Conservation (phyloP, 2,888 invertebrate genomes). For the Aporophyla lueneburgensis region DNA sequence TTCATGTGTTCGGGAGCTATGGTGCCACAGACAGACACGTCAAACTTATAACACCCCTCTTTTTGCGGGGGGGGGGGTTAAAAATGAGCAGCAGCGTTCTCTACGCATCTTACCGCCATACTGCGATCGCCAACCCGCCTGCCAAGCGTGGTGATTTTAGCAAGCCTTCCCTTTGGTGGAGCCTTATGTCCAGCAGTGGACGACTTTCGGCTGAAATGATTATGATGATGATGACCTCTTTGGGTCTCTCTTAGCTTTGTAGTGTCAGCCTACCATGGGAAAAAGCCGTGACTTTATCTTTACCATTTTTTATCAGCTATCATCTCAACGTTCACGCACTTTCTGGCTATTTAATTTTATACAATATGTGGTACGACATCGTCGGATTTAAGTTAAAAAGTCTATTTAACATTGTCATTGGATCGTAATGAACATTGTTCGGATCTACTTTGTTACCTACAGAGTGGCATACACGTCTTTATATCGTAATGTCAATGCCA, state of each 20-base stretch:
- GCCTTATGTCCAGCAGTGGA: too few species aligned
- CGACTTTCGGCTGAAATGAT: too few species aligned
- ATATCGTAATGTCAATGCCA: slow-evolving; percentile 52
- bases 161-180: too few species aligned
- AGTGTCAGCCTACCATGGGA: not conserved
- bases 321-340: not conserved
- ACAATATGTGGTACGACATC: not conserved
- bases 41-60: too few species aligned
- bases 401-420: slow-evolving; percentile 6
- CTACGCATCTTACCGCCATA: too few species aligned
- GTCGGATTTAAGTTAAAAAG: not conserved
- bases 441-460: slow-evolving; percentile 1
- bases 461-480: slow-evolving; percentile 28
- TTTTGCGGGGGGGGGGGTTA: too few species aligned
- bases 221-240: too few species aligned
- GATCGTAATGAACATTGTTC: slow-evolving; percentile 24
- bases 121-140: too few species aligned
- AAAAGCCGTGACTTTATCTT: not conserved
- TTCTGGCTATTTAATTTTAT: not conserved
- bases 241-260: not conserved
- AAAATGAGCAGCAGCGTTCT: too few species aligned
- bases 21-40: too few species aligned
- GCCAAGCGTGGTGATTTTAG: too few species aligned
- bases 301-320: not conserved
- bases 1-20: too few species aligned